Base-by-base conservation (phyloP, 2,797 vertebrate species). In the Mastacembelus armatus region DNA sequence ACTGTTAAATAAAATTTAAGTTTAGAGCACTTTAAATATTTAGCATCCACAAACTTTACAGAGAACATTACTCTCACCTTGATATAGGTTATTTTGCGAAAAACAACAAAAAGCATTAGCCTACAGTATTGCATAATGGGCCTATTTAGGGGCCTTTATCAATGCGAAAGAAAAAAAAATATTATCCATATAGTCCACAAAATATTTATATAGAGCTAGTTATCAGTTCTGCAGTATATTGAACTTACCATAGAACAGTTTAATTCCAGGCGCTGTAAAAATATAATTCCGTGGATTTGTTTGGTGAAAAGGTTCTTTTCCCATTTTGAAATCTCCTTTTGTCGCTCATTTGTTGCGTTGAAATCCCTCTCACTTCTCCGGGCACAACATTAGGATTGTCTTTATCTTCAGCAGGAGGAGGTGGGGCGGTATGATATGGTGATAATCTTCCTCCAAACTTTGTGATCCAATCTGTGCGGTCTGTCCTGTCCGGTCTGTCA, bases 201-300 rank as follows among this genome's bases (percentile, higher is more conserved):
- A n/a, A n/a, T n/a, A n/a, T n/a, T n/a, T n/a, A n/a, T n/a, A n/a
- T n/a, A n/a, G n/a, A n/a, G n/a, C n/a, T n/a, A n/a, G n/a, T n/a
- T n/a, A n/a, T n/a, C n/a, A n/a, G n/a, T n/a, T n/a, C n/a, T n/a
- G n/a, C n/a, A n/a, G n/a, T n/a, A n/a, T n/a, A n/a, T 24, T 10
- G 18, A 57, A 71, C 85, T 79, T 86, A 92, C 89, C 87, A 80
- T 51, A 63, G 47, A 67, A 24, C 33, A 44, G 24, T 56, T 58
- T 55, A 55, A 47, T 88, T 43, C 82, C 65, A 50, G 71, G 35
- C 7, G 59, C 50, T 51, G 39, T 33, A 29, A 71, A 70, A 66
- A 63, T 47, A 43, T 71, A 67, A 80, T 60, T 78, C 85, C 89
- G 57, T 33, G 35, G 35, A 65, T 69, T 58, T 48, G 27, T 40